phyloP scores from a whole-genome alignment of 1,140 invertebrate genomes.

The Drosophila sulfurigaster region DNA sequence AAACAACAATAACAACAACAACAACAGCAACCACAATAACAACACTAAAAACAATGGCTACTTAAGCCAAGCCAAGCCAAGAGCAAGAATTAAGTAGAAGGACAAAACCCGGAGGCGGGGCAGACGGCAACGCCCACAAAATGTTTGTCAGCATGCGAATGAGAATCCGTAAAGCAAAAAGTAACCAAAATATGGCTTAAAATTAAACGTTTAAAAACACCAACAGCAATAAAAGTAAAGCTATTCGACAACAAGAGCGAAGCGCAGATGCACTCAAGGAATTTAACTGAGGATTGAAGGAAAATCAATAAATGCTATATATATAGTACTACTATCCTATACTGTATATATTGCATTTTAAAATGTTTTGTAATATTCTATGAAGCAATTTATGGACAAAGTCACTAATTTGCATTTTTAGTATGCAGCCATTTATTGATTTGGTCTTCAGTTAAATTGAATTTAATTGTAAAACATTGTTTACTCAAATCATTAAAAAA shows the following conservation, averaged over 20 bases:
- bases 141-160: conserved; percentile 4
- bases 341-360: no score
- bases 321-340: no score
- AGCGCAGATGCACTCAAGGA: conserved; percentile 13
- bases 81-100: background rate
- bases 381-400: no score
- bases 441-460: no score
- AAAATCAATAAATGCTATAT: no score
- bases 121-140: conserved; percentile 16
- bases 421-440: no score
- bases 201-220: conserved; percentile 63
- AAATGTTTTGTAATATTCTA: no score
- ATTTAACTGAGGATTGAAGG: background rate
- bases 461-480: no score
- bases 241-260: background rate
- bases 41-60: conserved; percentile 75
- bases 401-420: no score
- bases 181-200: conserved; percentile 54
- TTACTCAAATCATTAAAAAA: no score
- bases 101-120: background rate
- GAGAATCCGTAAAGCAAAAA: conserved; percentile 2
- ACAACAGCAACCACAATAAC: conserved; percentile 44
- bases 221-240: conserved; percentile 1
- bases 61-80: conserved; percentile 53
- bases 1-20: conserved; percentile 50